phyloP scores from a whole-genome alignment of 2,888 invertebrate genomes.

The Eristalis arbustorum region DNA sequence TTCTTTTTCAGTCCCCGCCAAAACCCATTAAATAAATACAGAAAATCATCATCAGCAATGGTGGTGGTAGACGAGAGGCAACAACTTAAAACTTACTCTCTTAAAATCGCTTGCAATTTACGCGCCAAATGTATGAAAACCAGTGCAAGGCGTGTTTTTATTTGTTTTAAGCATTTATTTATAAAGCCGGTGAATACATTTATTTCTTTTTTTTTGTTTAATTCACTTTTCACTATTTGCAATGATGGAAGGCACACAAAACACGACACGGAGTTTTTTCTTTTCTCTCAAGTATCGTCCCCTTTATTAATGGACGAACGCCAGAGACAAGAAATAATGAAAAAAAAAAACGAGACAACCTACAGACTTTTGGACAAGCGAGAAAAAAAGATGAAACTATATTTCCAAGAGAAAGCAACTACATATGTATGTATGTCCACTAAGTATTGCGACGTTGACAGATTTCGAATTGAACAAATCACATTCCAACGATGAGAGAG shows the following conservation, averaged over 20 bases:
- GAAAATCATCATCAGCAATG: neutral
- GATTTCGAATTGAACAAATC: slow-evolving; percentile 55
- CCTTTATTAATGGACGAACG: slow-evolving; percentile 10
- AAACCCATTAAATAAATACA: neutral
- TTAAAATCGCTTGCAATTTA: neutral
- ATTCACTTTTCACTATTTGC: slow-evolving; percentile 39
- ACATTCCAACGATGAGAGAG: slow-evolving; percentile 29
- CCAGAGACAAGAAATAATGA: slow-evolving; percentile 29
- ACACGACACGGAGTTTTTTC: slow-evolving; percentile 6
- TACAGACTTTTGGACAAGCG: neutral
- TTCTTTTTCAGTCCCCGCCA: neutral
- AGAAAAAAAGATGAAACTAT: slow-evolving; percentile 25
- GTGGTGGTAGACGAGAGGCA: neutral
- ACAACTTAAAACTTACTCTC: neutral
- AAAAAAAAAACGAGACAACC: slow-evolving; percentile 5
- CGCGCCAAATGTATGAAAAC: slow-evolving; percentile 6
- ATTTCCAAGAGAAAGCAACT: slow-evolving; percentile 8
- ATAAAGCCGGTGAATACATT: slow-evolving; percentile 53
- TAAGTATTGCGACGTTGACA: slow-evolving; percentile 71
- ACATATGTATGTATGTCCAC: slow-evolving; percentile 37
- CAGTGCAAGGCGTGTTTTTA: neutral
- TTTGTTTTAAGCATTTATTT: slow-evolving; percentile 33
- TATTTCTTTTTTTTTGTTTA: neutral
- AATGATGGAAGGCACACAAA: slow-evolving; percentile 22
- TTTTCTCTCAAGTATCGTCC: slow-evolving; percentile 3